These are phyloP conservation scores for Arge pagana DNA, from an alignment of 2,888 invertebrate species.

Conservation along the genomic window DNA sequence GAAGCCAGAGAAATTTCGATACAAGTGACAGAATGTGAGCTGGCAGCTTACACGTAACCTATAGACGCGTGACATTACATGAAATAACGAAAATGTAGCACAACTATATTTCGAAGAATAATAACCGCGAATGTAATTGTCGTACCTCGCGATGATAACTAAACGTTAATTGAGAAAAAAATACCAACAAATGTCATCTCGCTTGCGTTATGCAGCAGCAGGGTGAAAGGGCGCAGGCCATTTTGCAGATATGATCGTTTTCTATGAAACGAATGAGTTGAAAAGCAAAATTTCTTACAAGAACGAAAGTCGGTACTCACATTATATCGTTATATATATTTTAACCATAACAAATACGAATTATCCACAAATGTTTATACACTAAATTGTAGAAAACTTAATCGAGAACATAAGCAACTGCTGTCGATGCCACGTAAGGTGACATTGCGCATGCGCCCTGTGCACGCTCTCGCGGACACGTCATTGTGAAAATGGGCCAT, in stretches of 20 bases:
- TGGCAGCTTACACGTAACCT: no score
- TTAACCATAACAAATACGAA: conserved; percentile 49
- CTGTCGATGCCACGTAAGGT: conserved; percentile 66
- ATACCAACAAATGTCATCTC: conserved; percentile 32
- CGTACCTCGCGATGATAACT: neutral
- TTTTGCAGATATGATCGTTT: conserved; percentile 32
- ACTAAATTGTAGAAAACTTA: conserved; percentile 42
- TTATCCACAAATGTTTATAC: conserved; percentile 47
- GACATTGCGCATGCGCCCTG: conserved; percentile 61
- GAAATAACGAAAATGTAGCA: no score
- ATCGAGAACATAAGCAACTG: conserved; percentile 44
- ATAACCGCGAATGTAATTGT: conserved; percentile 3
- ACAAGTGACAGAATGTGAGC: no score
- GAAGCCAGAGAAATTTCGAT: no score
- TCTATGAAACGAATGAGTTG: neutral
- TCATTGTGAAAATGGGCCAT: conserved; percentile 32
- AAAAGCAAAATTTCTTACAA: neutral
- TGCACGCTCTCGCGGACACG: conserved; percentile 48
- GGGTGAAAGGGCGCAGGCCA: conserved; percentile 32
- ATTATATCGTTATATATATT: conserved; percentile 41
- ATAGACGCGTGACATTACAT: no score
- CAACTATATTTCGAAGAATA: no score
- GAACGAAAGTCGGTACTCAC: conserved; percentile 39
- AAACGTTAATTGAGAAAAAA: conserved; percentile 1
- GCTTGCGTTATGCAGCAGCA: conserved; percentile 24